Evolutionary conservation across 2,797 vertebrate genomes (phyloP).

Genomic region (Ambastaia sidthimunki): DNA sequence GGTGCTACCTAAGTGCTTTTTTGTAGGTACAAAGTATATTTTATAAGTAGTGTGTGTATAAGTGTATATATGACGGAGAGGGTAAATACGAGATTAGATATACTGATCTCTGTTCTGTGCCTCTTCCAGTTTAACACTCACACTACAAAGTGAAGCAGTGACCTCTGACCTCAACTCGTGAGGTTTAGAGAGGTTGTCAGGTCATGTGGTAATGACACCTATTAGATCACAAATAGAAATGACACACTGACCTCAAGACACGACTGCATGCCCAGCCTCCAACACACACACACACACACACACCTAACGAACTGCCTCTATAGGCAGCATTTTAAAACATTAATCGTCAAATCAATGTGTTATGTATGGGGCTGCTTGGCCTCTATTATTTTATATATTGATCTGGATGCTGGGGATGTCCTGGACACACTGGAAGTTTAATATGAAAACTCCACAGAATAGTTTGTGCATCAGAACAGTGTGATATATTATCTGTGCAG

Average conservation of each 20-base stretch:
- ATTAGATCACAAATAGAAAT: constrained; percentile 64
- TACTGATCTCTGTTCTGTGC: constrained; percentile 25
- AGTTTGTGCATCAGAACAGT: too few species aligned
- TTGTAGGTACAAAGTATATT: background rate
- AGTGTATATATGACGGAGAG: constrained; percentile 15
- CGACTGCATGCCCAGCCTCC: background rate
- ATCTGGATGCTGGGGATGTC: too few species aligned
- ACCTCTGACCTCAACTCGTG: constrained; percentile 66
- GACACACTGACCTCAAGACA: constrained; percentile 58
- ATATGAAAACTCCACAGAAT: too few species aligned
- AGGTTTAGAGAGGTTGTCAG: constrained; percentile 62
- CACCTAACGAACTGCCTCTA: too few species aligned
- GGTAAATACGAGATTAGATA: constrained; percentile 31
- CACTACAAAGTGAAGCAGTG: constrained; percentile 47
- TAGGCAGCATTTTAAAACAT: too few species aligned
- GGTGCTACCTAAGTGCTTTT: background rate
- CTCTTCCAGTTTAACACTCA: constrained; percentile 36
- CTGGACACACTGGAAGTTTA: too few species aligned
- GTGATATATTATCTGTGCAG: too few species aligned
- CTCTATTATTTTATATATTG: too few species aligned
- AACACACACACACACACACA: background rate
- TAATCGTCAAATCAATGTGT: too few species aligned
- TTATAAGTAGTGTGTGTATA: background rate
- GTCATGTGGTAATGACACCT: constrained; percentile 66
- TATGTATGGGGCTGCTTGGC: too few species aligned